phyloP scores from a whole-genome alignment of 2,888 invertebrate genomes.

The Aphidius colemani region DNA sequence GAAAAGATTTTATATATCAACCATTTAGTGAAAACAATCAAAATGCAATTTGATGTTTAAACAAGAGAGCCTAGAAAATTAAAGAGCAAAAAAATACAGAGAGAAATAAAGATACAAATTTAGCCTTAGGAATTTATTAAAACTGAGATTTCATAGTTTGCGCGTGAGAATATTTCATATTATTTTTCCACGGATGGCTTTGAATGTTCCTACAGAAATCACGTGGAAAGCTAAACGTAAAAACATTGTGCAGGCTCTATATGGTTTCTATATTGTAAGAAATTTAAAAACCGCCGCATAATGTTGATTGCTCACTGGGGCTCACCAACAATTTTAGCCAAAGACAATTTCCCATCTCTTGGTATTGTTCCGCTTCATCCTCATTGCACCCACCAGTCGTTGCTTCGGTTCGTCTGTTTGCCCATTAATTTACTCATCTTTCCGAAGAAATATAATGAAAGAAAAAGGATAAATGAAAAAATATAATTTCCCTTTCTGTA shows the following conservation, averaged over 20 bases:
- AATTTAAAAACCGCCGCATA: constrained; percentile 17
- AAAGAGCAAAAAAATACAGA: background rate
- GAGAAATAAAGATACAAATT: constrained; percentile 13
- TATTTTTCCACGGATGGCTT: constrained; percentile 35
- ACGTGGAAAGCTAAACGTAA: constrained; percentile 21
- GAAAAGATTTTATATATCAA: too few species aligned
- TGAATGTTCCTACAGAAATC: constrained; percentile 26
- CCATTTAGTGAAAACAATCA: too few species aligned
- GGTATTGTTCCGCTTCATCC: constrained; percentile 16
- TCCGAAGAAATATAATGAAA: constrained; percentile 14
- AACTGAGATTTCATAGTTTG: too few species aligned
- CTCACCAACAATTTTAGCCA: constrained; percentile 24
- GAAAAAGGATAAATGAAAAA: constrained; percentile 11
- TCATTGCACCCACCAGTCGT: constrained; percentile 4
- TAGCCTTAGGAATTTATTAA: constrained; percentile 17
- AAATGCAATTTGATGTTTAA: too few species aligned
- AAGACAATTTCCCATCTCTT: constrained; percentile 28
- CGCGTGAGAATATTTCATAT: constrained; percentile 40
- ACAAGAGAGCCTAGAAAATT: background rate
- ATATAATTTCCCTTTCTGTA: background rate
- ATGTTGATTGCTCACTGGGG: constrained; percentile 28
- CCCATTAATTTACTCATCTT: constrained; percentile 27
- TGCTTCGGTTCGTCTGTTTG: constrained; percentile 8
- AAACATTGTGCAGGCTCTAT: background rate
- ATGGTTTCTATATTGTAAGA: constrained; percentile 9